Evolutionary conservation across 1,140 invertebrate species (phyloP).

Genomic region (Microplitis mediator): DNA sequence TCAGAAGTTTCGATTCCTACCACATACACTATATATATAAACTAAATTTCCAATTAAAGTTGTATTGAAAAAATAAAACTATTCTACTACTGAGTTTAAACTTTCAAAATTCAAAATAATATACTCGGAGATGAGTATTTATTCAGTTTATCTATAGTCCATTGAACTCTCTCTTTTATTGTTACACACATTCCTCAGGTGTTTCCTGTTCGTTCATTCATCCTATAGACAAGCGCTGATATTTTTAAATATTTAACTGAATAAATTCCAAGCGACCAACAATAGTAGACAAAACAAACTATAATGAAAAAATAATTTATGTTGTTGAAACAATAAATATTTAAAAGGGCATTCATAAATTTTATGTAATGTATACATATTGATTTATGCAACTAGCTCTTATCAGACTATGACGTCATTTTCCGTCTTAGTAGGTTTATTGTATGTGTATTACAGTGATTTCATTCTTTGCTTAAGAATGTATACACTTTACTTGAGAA

Average conservation of each 20-base stretch:
- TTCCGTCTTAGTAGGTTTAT: constrained; percentile 6
- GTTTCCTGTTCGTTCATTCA: constrained; percentile 15
- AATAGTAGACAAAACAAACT: too few species aligned
- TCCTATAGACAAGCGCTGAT: background rate
- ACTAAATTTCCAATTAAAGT: too few species aligned
- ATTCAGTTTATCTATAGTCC: constrained; percentile 10
- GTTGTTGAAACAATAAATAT: too few species aligned
- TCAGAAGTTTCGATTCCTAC: too few species aligned
- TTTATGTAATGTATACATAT: background rate
- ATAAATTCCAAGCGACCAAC: too few species aligned
- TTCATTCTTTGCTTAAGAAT: background rate
- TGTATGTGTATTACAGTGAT: background rate
- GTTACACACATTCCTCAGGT: constrained; percentile 22
- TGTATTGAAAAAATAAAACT: too few species aligned
- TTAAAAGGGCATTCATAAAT: background rate
- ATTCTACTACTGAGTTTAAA: background rate
- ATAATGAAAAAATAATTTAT: too few species aligned
- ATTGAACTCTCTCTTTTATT: constrained; percentile 41
- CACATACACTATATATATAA: too few species aligned
- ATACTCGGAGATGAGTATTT: too few species aligned
- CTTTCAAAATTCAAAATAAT: background rate
- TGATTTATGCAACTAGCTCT: constrained; percentile 11
- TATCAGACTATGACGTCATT: constrained; percentile 34
- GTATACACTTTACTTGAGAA: too few species aligned
- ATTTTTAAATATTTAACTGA: background rate